Evolutionary conservation across 2,888 invertebrate species (phyloP).

Genomic region (Vesta saturnalis): DNA sequence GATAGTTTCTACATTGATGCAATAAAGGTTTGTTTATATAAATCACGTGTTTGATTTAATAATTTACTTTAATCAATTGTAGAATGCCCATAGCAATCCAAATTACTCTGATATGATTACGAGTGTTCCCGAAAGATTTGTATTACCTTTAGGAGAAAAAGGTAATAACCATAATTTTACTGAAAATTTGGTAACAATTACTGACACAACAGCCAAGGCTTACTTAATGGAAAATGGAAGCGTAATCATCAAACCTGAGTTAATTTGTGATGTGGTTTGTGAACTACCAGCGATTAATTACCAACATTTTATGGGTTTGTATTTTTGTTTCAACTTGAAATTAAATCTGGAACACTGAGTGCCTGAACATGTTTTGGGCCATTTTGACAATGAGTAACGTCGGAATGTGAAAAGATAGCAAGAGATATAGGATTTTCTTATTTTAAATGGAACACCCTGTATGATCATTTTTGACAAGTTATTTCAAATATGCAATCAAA

Average conservation of each 20-base stretch:
- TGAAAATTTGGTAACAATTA: constrained; percentile 62
- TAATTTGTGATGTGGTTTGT: constrained; percentile 78
- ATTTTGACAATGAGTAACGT: too few relatives aligned
- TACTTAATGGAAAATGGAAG: constrained; percentile 61
- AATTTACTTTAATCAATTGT: constrained; percentile 31
- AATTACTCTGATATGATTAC: constrained; percentile 85
- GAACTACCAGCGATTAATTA: constrained; percentile 91
- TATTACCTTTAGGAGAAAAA: constrained; percentile 69
- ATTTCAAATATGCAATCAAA: too few relatives aligned
- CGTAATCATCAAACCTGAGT: constrained; percentile 69
- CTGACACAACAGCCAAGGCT: constrained; percentile 64
- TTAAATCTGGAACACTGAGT: too few relatives aligned
- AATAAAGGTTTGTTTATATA: constrained; percentile 72
- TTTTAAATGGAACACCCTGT: too few relatives aligned
- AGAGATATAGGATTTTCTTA: too few relatives aligned
- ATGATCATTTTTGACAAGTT: too few relatives aligned
- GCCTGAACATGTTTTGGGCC: too few relatives aligned
- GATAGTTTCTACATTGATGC: constrained; percentile 88
- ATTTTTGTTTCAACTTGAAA: too few relatives aligned
- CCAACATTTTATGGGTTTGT: constrained; percentile 66
- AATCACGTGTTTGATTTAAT: constrained; percentile 16
- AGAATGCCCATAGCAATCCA: constrained; percentile 82
- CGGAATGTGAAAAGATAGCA: too few relatives aligned
- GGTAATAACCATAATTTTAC: constrained; percentile 40
- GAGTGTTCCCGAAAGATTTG: constrained; percentile 79